Evolutionary conservation across 2,113 vertebrate species (phyloP), one percentile per base, ranked within the genome.

Genomic region (Taxidea taxus): DNA sequence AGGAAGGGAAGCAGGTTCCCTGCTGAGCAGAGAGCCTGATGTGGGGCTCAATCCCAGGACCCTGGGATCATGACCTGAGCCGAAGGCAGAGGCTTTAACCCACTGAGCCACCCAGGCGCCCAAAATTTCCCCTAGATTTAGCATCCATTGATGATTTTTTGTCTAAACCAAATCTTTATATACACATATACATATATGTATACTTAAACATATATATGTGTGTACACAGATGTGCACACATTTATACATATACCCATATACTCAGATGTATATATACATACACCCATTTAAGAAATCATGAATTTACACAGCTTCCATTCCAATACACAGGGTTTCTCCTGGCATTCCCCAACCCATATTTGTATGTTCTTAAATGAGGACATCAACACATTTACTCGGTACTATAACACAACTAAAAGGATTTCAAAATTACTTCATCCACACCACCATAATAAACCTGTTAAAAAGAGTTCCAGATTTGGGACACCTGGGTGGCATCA

Each of bases 401-500:
- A 78, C 8, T 94, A 5, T 94, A 94, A 89, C 88, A 39, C n/a
- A 39, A 70, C 12, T 87, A 87, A 90, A 90, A 92, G 56, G 42
- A 2, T 97, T 94, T 82, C 58, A 95, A 66, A 90, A 78, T 92
- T 92, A 66, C 39, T 96, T 83, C 16, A 7, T 90, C 25, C 4
- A 74, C 90, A 75, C 58, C 39, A 87, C n/a, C 81, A 13, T 92
- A 70, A 77, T 90, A 83, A 96, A 91, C 29, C 27, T 47, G 42
- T 77, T 31, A 77, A 77, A 75, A 82, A 81, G 44, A 80, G 51
- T 92, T 97, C 27, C 74, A 95, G 42, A 75, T 94, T 94, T 92
- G 62, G 27, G 62, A 31, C 12, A 12, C 62, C 29, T 64, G 62
- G 29, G 62, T 64, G 62, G 62, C 62, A 29, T 64, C 29, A 64